phyloP scores from a whole-genome alignment of 2,888 invertebrate genomes.

The Mesorhabditis spiculigera region DNA sequence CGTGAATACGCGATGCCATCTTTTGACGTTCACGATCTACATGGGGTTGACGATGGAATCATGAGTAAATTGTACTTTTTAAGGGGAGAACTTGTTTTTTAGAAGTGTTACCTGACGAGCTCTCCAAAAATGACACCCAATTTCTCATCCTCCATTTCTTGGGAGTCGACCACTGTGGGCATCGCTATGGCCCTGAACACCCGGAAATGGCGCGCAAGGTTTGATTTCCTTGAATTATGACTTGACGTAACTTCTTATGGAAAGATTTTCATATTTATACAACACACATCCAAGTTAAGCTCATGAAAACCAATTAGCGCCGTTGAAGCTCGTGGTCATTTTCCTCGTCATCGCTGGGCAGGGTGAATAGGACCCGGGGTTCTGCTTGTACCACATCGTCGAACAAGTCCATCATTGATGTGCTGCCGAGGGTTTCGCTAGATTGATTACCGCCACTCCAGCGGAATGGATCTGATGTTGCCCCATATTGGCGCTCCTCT shows the following conservation, averaged over 20 bases:
- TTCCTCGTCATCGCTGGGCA: neutral
- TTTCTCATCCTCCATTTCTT: slow-evolving; percentile 87
- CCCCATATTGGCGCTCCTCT: neutral
- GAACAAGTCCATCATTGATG: neutral
- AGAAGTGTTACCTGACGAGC: slow-evolving; percentile 3
- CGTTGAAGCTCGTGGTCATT: neutral
- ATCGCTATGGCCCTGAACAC: slow-evolving; percentile 86
- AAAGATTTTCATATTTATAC: neutral
- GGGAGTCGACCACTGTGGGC: slow-evolving; percentile 97
- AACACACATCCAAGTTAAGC: slow-evolving; percentile 1
- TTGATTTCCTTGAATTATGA: neutral
- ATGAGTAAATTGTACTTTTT: slow-evolving; percentile 63
- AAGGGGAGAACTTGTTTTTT: neutral
- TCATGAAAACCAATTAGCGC: neutral
- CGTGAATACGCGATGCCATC: slow-evolving; percentile 82
- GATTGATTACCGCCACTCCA: neutral
- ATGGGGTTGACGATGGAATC: slow-evolving; percentile 76
- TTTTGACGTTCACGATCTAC: slow-evolving; percentile 80
- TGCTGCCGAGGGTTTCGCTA: neutral
- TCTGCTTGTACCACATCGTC: neutral
- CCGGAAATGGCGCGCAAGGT: slow-evolving; percentile 74
- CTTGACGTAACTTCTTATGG: no score
- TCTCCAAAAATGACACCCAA: slow-evolving; percentile 12
- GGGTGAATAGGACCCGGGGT: slow-evolving; percentile 3
- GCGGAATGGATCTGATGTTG: no score